phyloP scores from a whole-genome alignment of 2,113 vertebrate genomes.

The Brachirus orientalis region DNA sequence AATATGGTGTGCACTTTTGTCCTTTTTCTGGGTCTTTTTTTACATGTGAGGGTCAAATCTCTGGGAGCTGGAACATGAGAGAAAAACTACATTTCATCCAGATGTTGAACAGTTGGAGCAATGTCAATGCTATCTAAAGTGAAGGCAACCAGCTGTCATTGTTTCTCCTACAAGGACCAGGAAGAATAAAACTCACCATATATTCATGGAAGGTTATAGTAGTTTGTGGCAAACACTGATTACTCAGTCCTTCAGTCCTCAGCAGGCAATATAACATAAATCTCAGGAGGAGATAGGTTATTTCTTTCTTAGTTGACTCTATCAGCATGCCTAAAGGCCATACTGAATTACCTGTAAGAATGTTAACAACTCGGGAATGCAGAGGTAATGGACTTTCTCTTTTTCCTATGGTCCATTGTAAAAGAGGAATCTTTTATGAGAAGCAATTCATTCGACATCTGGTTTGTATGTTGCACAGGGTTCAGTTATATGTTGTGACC shows the following conservation, averaged over 20 bases:
- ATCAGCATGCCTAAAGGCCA: conserved; percentile 43
- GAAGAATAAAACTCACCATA: conserved; percentile 12
- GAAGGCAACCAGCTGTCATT: conserved; percentile 31
- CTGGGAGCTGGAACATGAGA: conserved; percentile 12
- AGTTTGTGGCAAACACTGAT: conserved; percentile 14
- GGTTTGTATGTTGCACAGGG: conserved; percentile 60
- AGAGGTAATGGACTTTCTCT: conserved; percentile 58
- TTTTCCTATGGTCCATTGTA: conserved; percentile 65
- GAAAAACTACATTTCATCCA: conserved; percentile 8
- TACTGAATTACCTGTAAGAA: conserved; percentile 65
- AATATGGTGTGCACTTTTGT: too few species aligned
- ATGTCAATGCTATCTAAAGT: conserved; percentile 9
- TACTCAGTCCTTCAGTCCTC: conserved; percentile 9
- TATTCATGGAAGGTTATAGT: conserved; percentile 14
- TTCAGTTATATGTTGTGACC: conserved; percentile 52
- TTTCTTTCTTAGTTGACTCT: background rate
- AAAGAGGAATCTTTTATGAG: conserved; percentile 73
- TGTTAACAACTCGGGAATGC: conserved; percentile 60
- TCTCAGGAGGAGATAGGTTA: conserved; percentile 8
- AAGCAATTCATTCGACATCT: conserved; percentile 73
- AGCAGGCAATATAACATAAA: conserved; percentile 1
- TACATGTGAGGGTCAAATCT: conserved; percentile 9
- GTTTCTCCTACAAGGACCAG: conserved; percentile 1
- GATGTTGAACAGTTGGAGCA: conserved; percentile 31
- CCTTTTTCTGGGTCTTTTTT: too few species aligned